These are phyloP conservation scores for Macrobrachium nipponense DNA, from an alignment of 1,140 invertebrate species.

Conservation along the genomic window DNA sequence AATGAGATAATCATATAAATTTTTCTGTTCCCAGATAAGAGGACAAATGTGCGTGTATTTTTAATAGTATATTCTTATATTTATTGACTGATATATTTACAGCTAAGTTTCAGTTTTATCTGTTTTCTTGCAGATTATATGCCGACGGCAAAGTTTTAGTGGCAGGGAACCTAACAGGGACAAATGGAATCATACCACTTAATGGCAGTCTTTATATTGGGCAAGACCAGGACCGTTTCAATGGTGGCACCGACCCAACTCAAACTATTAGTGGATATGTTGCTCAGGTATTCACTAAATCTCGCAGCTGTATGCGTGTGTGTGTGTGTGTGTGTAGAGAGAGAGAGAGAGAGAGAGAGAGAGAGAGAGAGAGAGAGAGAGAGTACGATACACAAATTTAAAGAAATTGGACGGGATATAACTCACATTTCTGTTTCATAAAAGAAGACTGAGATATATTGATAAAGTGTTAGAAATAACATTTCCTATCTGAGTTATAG, in stretches of 20 bases:
- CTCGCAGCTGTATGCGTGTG: not conserved
- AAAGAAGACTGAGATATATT: too few species aligned
- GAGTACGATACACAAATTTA: not conserved
- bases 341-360: not conserved
- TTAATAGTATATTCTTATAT: too few species aligned
- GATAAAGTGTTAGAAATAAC: too few species aligned
- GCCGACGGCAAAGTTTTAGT: not conserved
- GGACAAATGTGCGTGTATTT: too few species aligned
- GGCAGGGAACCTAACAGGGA: not conserved
- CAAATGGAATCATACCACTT: not conserved
- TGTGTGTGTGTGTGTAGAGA: too few species aligned
- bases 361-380: not conserved
- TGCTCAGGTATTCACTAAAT: not conserved
- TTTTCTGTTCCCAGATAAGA: not conserved
- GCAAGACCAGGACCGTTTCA: constrained; percentile 10
- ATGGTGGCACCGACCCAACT: not conserved
- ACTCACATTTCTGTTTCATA: too few species aligned
- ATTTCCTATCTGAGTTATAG: too few species aligned
- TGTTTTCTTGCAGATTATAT: not conserved
- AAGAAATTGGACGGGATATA: too few species aligned
- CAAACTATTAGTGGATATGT: constrained; percentile 2
- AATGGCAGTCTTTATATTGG: constrained; percentile 3
- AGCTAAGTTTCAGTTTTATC: too few species aligned
- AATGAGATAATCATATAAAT: not conserved
- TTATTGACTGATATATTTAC: too few species aligned